Evolutionary conservation across 2,113 vertebrate species (phyloP).

Genomic region (Callaeas wilsoni): DNA sequence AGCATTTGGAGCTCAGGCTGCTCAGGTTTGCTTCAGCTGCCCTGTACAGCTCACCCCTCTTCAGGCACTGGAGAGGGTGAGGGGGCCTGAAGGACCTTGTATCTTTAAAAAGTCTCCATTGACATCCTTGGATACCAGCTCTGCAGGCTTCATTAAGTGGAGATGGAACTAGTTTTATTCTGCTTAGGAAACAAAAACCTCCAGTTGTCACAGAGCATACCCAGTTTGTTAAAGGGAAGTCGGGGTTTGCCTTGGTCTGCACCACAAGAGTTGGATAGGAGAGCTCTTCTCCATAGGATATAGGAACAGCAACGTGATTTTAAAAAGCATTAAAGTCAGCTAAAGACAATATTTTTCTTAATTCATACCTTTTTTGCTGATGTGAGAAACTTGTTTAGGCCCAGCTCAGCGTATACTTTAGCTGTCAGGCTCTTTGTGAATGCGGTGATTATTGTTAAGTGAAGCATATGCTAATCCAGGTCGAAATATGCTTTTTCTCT

Average conservation of each 20-base stretch:
- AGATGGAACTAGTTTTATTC: neutral
- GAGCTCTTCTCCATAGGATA: neutral
- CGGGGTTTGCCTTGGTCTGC: neutral
- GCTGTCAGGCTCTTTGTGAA: constrained; percentile 15
- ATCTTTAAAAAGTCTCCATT: neutral
- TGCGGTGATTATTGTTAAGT: neutral
- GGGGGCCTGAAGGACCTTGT: neutral
- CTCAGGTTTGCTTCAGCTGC: neutral
- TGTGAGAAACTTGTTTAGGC: neutral
- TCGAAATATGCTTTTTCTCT: constrained; percentile 36
- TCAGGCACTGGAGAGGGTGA: neutral
- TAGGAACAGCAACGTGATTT: neutral
- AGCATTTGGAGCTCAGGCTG: neutral
- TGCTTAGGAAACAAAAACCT: neutral
- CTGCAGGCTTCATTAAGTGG: neutral
- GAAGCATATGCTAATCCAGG: constrained; percentile 9
- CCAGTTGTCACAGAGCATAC: neutral
- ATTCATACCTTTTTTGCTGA: neutral
- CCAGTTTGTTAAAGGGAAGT: neutral
- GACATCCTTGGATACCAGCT: neutral
- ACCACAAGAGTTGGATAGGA: neutral
- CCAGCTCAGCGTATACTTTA: neutral
- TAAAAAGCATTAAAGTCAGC: neutral
- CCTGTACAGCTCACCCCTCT: neutral
- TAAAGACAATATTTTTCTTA: neutral